These are phyloP conservation scores for Alauda arvensis DNA, from an alignment of 2,797 vertebrate genomes.

Conservation along the genomic window DNA sequence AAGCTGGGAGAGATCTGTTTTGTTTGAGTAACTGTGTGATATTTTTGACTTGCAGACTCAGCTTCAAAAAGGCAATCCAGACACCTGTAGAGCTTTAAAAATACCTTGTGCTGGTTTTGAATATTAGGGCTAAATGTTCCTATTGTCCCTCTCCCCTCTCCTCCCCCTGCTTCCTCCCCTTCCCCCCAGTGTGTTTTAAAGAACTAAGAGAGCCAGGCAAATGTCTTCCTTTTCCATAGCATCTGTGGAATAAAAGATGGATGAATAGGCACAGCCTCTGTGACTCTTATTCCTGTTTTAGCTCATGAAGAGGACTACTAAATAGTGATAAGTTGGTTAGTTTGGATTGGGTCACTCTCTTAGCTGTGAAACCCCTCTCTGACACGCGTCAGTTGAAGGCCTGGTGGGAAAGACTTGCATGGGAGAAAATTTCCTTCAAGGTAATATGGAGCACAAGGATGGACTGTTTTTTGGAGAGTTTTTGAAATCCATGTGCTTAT, in stretches of 20 bases:
- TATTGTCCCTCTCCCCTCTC: neutral
- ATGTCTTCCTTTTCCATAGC: neutral
- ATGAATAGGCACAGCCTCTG: neutral
- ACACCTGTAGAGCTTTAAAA: neutral
- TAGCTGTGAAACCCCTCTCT: neutral
- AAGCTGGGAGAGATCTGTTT: neutral
- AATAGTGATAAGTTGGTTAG: rapidly evolving
- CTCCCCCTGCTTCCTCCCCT: neutral
- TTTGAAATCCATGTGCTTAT: neutral
- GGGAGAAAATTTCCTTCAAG: neutral
- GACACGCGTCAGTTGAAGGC: neutral
- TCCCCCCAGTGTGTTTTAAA: rapidly evolving
- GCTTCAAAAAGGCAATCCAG: neutral
- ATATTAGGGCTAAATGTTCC: neutral
- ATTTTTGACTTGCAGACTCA: neutral
- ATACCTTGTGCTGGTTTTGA: neutral
- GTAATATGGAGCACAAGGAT: neutral
- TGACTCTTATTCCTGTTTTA: neutral
- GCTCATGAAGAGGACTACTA: neutral
- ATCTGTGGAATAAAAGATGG: neutral
- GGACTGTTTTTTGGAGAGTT: neutral
- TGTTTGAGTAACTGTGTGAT: neutral
- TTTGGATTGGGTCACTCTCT: neutral
- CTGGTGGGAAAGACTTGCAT: rapidly evolving
- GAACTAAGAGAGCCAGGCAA: neutral